Evolutionary conservation across 2,888 invertebrate genomes (phyloP).

Genomic region (Drosophila melanosoma): DNA sequence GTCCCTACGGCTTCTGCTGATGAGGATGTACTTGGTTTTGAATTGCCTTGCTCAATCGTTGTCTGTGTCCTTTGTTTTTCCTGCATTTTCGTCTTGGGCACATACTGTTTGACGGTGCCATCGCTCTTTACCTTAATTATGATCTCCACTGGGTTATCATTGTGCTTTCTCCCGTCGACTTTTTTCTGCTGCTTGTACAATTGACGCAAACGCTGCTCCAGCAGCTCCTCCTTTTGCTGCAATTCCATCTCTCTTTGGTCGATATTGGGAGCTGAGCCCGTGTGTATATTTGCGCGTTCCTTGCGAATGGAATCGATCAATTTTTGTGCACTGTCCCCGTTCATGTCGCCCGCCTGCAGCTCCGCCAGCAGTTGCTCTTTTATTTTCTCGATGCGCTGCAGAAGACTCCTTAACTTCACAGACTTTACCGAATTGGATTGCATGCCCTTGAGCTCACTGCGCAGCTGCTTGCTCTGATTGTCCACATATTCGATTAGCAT

Average conservation of each 20-base stretch:
- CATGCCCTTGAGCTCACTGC: slow-evolving; percentile 74
- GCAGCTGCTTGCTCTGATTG: slow-evolving; percentile 80
- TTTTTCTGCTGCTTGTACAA: slow-evolving; percentile 52
- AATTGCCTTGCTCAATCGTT: not conserved
- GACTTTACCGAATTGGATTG: slow-evolving; percentile 66
- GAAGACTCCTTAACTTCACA: slow-evolving; percentile 66
- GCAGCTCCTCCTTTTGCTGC: slow-evolving; percentile 76
- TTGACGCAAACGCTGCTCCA: slow-evolving; percentile 57
- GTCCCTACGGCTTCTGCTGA: not conserved
- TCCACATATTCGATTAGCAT: slow-evolving; percentile 83
- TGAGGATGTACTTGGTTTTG: slow-evolving; percentile 10
- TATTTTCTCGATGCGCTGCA: slow-evolving; percentile 80
- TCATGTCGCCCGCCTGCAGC: slow-evolving; percentile 63
- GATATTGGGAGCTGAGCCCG: slow-evolving; percentile 44
- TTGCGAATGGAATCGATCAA: slow-evolving; percentile 75
- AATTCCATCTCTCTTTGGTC: slow-evolving; percentile 74
- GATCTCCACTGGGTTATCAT: slow-evolving; percentile 74
- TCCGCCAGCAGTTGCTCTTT: slow-evolving; percentile 76
- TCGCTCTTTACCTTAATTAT: slow-evolving; percentile 79
- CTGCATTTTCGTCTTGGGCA: slow-evolving; percentile 26
- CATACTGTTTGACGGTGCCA: slow-evolving; percentile 55
- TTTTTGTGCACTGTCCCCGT: slow-evolving; percentile 59
- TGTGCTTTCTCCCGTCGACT: slow-evolving; percentile 3
- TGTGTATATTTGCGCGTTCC: slow-evolving; percentile 76
- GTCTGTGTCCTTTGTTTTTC: slow-evolving; percentile 23